Evolutionary conservation across 1,140 invertebrate genomes (phyloP).

Genomic region (Wasmannia auropunctata): DNA sequence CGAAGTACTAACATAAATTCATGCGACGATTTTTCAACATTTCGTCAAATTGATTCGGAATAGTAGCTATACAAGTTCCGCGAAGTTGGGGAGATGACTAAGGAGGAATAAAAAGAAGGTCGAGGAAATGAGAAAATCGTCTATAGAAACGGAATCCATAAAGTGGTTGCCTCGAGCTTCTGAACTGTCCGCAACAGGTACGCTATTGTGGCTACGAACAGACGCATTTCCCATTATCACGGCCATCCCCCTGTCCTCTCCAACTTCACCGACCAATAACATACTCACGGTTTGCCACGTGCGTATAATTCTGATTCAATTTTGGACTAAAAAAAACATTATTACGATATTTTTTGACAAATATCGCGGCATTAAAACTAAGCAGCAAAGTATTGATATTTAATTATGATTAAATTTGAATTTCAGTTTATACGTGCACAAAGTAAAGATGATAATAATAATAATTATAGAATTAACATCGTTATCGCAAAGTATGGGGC

Average conservation of each 20-base stretch:
- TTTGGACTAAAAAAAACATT: not conserved
- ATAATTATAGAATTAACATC: slow-evolving; percentile 28
- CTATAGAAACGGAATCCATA: not conserved
- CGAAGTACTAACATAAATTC: not conserved
- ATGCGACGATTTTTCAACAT: not conserved
- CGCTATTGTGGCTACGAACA: slow-evolving; percentile 23
- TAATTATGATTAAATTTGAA: not conserved
- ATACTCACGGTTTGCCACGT: not conserved
- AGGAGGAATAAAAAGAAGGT: not conserved
- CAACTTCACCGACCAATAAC: not conserved
- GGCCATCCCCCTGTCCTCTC: not conserved
- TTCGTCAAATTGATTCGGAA: not conserved
- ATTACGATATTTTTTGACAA: not conserved
- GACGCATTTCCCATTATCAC: slow-evolving; percentile 38
- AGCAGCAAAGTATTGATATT: not conserved
- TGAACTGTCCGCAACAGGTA: slow-evolving; percentile 64
- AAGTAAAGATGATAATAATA: not conserved
- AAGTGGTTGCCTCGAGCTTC: not conserved
- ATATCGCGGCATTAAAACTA: not conserved
- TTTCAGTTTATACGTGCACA: not conserved
- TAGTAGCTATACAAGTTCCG: not conserved
- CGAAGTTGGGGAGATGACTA: not conserved
- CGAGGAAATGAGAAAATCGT: slow-evolving; percentile 18
- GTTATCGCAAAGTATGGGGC: not conserved
- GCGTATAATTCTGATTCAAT: not conserved